These are phyloP conservation scores for Apis mellifera DNA, from an alignment of 1,140 invertebrate species.

Conservation along the genomic window DNA sequence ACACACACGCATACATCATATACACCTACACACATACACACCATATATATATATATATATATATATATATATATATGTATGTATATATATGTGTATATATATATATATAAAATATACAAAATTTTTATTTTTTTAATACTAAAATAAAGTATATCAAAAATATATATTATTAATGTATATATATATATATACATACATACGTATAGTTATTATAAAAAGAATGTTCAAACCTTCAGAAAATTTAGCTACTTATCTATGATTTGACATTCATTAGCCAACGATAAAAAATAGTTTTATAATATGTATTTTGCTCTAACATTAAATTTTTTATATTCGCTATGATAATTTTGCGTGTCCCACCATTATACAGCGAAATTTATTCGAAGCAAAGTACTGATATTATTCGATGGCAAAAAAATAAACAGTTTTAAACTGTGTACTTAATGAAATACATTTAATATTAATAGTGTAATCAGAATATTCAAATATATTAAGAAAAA, in stretches of 20 bases:
- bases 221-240: constrained; percentile 22
- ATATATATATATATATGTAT: too few relatives aligned
- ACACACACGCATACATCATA: too few relatives aligned
- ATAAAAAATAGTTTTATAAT: constrained; percentile 37
- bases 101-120: background rate
- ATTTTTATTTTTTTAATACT: background rate
- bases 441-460: constrained; percentile 25
- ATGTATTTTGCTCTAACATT: constrained; percentile 37
- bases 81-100: too few relatives aligned
- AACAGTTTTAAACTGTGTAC: constrained; percentile 24
- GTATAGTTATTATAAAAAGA: constrained; percentile 22
- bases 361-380: constrained; percentile 36
- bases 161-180: background rate
- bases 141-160: background rate
- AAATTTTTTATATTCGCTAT: constrained; percentile 36
- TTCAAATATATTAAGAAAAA: constrained; percentile 14
- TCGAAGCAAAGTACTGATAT: constrained; percentile 26
- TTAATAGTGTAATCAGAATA: constrained; percentile 15
- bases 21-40: too few relatives aligned
- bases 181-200: background rate
- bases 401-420: constrained; percentile 32
- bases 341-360: constrained; percentile 38
- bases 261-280: constrained; percentile 43
- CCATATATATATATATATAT: too few relatives aligned
- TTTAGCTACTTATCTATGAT: constrained; percentile 27